Conservation (phyloP, 1,140 invertebrate species). For the Dinothrombium tinctorium region DNA sequence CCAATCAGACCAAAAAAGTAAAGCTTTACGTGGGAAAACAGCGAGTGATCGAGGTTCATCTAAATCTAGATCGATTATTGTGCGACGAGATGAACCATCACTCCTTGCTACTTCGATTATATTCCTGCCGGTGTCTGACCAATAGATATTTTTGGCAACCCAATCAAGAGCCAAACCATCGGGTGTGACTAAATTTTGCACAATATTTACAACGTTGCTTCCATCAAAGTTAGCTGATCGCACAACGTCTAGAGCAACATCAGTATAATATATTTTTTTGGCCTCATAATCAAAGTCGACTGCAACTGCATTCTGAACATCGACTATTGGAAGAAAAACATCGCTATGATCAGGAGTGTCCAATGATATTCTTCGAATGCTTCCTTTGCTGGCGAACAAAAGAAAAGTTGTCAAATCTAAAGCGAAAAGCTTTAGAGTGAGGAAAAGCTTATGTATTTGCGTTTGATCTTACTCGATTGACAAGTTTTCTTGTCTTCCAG, state of each 20-base stretch:
- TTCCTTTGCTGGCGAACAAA: slow-evolving; percentile 33
- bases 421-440: too few relatives aligned
- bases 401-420: slow-evolving; percentile 54
- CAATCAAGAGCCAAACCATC: slow-evolving; percentile 93
- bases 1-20: slow-evolving; percentile 84
- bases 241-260: slow-evolving; percentile 36
- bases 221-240: slow-evolving; percentile 61
- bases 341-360: slow-evolving; percentile 35
- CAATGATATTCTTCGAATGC: slow-evolving; percentile 24
- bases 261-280: slow-evolving; percentile 53
- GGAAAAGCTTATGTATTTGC: too few relatives aligned
- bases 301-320: slow-evolving; percentile 48
- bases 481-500: slow-evolving; percentile 37
- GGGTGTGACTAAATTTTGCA: slow-evolving; percentile 70
- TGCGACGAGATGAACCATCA: slow-evolving; percentile 53
- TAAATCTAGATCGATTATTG: slow-evolving; percentile 58
- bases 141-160: slow-evolving; percentile 81
- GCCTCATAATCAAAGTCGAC: slow-evolving; percentile 53
- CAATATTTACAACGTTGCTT: slow-evolving; percentile 34
- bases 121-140: slow-evolving; percentile 77
- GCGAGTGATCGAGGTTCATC: slow-evolving; percentile 61
- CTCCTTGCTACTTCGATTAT: slow-evolving; percentile 72
- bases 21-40: slow-evolving; percentile 67
- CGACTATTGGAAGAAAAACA: background rate
- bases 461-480: slow-evolving; percentile 41